Conservation (phyloP, 2,113 vertebrate species). For the Stictonetta naevosa region DNA sequence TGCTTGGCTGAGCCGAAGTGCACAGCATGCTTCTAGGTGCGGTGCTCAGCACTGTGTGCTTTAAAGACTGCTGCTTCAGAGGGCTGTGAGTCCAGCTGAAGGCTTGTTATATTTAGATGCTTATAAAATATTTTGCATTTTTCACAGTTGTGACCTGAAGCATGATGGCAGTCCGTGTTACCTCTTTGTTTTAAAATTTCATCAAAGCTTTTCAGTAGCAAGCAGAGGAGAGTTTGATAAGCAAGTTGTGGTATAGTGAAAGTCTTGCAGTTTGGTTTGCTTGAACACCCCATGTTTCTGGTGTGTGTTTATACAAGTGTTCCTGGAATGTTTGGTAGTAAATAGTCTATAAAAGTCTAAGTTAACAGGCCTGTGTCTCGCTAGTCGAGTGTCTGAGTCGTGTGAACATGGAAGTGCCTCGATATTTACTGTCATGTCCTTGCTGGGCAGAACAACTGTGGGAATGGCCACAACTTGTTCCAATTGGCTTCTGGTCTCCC, state of each 20-base stretch:
- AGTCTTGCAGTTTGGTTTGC: background rate
- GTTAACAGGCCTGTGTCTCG: background rate
- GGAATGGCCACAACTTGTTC: background rate
- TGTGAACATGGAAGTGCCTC: background rate
- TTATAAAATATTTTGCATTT: background rate
- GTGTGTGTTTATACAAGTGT: background rate
- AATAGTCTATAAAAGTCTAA: background rate
- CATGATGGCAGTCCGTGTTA: background rate
- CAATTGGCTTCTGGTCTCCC: background rate
- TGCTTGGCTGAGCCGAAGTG: background rate
- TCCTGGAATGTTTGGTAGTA: background rate
- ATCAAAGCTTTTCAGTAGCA: background rate
- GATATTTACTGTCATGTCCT: background rate
- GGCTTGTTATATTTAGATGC: background rate
- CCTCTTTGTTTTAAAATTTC: background rate
- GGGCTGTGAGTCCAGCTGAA: background rate
- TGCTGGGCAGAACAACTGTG: background rate
- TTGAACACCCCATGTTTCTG: accelerated
- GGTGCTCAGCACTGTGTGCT: accelerated
- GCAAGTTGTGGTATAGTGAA: background rate
- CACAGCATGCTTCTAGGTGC: accelerated
- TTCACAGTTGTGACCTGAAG: background rate
- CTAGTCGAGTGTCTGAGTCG: background rate
- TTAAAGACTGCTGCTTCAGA: background rate
- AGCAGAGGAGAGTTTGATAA: background rate